Evolutionary conservation across 2,888 invertebrate genomes (phyloP), one percentile per base, ranked within the genome.

Genomic region (Deilephila porcellus): DNA sequence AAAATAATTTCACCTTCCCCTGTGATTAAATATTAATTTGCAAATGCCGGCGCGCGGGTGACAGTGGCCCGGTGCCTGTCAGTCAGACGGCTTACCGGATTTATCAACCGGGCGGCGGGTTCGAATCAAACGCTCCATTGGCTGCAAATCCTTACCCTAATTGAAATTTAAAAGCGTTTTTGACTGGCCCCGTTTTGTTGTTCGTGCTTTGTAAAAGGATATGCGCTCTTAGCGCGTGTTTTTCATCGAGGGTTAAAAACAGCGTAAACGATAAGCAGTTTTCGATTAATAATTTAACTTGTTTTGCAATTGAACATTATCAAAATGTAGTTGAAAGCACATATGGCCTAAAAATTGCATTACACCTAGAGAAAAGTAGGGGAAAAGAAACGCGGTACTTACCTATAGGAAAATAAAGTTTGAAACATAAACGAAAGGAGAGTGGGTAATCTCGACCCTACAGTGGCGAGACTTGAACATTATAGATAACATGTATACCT

Each of bases 111-210:
- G 81, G 82, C 78, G 83, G 83, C 83, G 83, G 82, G 80, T 80
- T 82, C 81, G 85, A 85, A 87, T 90, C 86, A 88, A 86, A 83
- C 88, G 90, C 87, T 80, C 88, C 88, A 88, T 88, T 87, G 88
- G 80, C 79, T 80, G 73, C 80, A 79, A 86, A 88, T 83, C 87
- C 87, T 81, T 81, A 81, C 85, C 84, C 87, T 88, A 88, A 89
- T 89, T 89, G 88, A 88, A 88, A 86, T 89, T 88, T 88, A 86
- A 87, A 88, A 88, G 85, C 85, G 80, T 86, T 89, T 89, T 88
- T 87, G 88, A 88, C 89, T 88, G 85, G 81, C 81, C 82, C 80
- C 20, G 63, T 72, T 64, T 37, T 64, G 63, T 59, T 71, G 19
- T 72, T 72, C 72, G 72, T 64, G 64, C 72, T 34, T 19, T 59